Conservation (phyloP, 2,797 vertebrate genomes). For the Acrossocheilus wenchowensis region DNA sequence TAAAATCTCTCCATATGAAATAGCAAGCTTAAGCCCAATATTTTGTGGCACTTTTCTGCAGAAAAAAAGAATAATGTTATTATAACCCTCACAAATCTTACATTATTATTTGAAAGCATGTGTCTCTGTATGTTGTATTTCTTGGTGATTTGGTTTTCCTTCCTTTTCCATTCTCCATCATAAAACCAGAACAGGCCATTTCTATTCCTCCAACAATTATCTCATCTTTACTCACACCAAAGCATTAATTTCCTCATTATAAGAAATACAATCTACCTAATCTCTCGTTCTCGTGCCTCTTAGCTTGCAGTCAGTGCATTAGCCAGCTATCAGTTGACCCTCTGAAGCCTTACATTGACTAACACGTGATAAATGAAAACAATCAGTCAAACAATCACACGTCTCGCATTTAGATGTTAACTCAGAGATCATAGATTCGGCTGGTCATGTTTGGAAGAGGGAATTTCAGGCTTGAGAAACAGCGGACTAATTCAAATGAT, state of each 20-base stretch:
- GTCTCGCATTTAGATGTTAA: slow-evolving; percentile 2
- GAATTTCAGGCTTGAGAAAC: slow-evolving; percentile 57
- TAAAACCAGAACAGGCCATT: neutral
- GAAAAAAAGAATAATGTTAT: neutral
- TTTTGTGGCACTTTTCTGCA: slow-evolving; percentile 25
- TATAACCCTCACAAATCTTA: neutral
- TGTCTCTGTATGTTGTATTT: neutral
- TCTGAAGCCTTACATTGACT: slow-evolving; percentile 1
- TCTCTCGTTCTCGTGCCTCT: neutral
- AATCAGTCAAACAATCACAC: neutral
- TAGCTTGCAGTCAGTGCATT: slow-evolving; percentile 2
- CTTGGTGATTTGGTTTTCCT: neutral
- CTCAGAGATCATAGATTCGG: slow-evolving; percentile 62
- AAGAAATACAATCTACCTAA: neutral
- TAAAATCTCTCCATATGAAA: slow-evolving; percentile 37
- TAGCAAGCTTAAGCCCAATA: neutral
- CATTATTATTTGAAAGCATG: neutral
- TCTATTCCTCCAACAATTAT: neutral
- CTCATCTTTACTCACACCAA: neutral
- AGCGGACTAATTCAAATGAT: slow-evolving; percentile 66
- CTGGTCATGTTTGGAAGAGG: slow-evolving; percentile 62
- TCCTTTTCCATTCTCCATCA: neutral
- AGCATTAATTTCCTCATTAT: neutral
- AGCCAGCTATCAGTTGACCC: neutral
- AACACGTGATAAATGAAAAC: neutral